These are phyloP conservation scores for Oreochromis tanganicae DNA, from an alignment of 2,113 vertebrate genomes.

Conservation along the genomic window DNA sequence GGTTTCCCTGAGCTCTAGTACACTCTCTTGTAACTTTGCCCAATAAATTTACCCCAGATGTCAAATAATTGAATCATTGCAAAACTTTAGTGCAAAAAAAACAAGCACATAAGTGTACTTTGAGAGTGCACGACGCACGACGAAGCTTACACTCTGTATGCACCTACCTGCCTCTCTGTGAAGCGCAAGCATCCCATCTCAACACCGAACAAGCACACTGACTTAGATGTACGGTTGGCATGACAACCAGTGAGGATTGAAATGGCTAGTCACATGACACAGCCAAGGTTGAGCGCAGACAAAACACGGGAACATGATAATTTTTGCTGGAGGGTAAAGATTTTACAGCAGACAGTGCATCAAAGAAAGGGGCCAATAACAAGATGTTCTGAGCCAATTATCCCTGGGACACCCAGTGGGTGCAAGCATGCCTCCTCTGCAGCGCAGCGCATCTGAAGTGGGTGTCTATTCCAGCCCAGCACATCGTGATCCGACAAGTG, in stretches of 20 bases:
- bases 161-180: slow-evolving; percentile 32
- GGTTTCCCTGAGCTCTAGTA: too few relatives aligned
- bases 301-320: slow-evolving; percentile 32
- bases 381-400: slow-evolving; percentile 46
- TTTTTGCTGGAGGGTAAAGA: neutral
- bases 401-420: slow-evolving; percentile 26
- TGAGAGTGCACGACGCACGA: neutral
- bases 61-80: neutral
- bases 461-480: slow-evolving; percentile 10
- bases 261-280: slow-evolving; percentile 54
- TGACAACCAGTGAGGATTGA: slow-evolving; percentile 66
- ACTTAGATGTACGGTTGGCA: slow-evolving; percentile 67
- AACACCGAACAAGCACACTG: slow-evolving; percentile 20
- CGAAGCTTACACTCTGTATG: neutral
- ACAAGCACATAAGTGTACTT: neutral
- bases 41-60: neutral
- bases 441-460: neutral
- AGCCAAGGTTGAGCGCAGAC: slow-evolving; percentile 58
- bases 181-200: slow-evolving; percentile 25
- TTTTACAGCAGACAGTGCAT: slow-evolving; percentile 1
- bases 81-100: neutral
- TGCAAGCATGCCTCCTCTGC: slow-evolving; percentile 6
- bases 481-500: slow-evolving; percentile 37
- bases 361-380: slow-evolving; percentile 5
- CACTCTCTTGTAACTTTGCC: neutral